phyloP scores from a whole-genome alignment of 2,113 vertebrate species.

The Furnarius figulus region DNA sequence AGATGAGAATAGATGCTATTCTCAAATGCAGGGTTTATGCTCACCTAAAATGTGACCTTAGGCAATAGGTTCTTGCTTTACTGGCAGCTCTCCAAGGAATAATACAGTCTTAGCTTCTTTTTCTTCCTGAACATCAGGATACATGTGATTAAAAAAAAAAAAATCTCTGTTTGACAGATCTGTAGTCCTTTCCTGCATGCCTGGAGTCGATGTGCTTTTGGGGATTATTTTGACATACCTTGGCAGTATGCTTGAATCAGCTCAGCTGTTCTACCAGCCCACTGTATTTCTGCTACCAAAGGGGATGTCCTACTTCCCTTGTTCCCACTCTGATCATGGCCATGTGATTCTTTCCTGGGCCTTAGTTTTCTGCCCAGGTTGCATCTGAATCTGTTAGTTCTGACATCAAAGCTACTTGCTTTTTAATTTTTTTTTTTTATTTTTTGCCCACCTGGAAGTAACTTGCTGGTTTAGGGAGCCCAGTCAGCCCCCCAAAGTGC shows the following conservation, averaged over 20 bases:
- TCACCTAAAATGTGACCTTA: not conserved
- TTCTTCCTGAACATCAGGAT: not conserved
- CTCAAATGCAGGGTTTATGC: not conserved
- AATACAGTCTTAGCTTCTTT: not conserved
- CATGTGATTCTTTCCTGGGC: not conserved
- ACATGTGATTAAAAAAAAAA: not conserved
- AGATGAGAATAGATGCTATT: not conserved
- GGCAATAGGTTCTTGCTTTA: not conserved
- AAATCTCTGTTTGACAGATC: not conserved
- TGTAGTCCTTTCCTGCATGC: not conserved
- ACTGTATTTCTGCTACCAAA: not conserved
- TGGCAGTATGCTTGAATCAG: not conserved
- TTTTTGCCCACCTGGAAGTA: not conserved
- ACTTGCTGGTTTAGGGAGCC: not conserved
- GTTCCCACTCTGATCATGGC: not conserved
- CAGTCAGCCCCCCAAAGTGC: accelerated
- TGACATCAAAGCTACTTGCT: not conserved
- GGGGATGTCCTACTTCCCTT: not conserved
- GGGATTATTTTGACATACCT: not conserved
- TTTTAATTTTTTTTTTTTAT: not conserved
- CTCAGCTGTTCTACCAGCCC: not conserved
- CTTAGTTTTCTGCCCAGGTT: not conserved
- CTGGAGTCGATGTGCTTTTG: not conserved
- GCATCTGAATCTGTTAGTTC: not conserved
- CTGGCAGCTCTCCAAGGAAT: not conserved